These are phyloP conservation scores for Erethizon dorsatum DNA, from an alignment of 2,797 vertebrate species.

Conservation along the genomic window DNA sequence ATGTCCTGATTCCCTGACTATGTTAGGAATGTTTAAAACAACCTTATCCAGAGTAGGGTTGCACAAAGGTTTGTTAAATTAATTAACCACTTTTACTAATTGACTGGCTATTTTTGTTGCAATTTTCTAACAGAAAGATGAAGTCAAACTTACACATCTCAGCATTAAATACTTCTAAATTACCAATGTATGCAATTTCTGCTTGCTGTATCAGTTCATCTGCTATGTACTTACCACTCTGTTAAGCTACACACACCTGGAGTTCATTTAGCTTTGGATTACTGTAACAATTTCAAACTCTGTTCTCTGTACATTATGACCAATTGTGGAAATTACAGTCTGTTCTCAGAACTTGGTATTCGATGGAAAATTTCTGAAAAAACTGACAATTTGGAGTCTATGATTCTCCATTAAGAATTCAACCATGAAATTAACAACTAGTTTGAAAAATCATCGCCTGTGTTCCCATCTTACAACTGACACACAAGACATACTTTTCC, in stretches of 20 bases:
- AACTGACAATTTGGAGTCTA: background rate
- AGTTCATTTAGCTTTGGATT: constrained; percentile 64
- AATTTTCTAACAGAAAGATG: constrained; percentile 31
- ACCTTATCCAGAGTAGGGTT: background rate
- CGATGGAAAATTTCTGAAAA: background rate
- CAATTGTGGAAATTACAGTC: constrained; percentile 42
- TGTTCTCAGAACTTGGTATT: constrained; percentile 49
- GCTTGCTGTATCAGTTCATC: background rate
- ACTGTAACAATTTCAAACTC: constrained; percentile 38
- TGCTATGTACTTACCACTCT: background rate
- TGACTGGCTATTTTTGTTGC: background rate
- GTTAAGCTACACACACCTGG: constrained; percentile 57
- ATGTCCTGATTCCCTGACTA: background rate
- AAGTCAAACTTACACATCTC: background rate
- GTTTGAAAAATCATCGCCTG: background rate
- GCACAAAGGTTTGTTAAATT: background rate
- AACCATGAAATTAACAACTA: background rate
- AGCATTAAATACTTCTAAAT: background rate
- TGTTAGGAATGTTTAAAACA: background rate
- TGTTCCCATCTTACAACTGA: background rate
- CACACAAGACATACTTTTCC: background rate
- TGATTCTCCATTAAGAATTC: background rate
- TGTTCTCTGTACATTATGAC: constrained; percentile 25
- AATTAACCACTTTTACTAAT: background rate
- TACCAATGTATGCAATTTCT: background rate